phyloP scores from a whole-genome alignment of 2,113 vertebrate genomes.

The Smithornis capensis region DNA sequence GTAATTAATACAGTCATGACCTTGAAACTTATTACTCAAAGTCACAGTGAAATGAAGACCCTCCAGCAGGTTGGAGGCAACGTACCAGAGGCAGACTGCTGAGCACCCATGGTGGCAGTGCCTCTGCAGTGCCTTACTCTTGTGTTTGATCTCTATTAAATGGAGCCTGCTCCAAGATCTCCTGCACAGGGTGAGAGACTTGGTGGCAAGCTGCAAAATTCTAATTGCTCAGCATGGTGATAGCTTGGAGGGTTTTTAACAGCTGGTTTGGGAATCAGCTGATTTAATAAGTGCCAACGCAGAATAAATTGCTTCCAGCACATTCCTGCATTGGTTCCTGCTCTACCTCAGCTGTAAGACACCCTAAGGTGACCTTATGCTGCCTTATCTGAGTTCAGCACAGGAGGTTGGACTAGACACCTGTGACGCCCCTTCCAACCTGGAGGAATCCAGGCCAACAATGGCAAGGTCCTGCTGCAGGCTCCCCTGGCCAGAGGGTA shows the following conservation, averaged over 20 bases:
- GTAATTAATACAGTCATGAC: neutral
- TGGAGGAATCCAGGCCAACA: fast-evolving
- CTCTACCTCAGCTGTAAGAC: neutral
- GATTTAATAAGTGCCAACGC: neutral
- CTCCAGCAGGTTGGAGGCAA: neutral
- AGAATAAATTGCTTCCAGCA: slow-evolving; percentile 4
- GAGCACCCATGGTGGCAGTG: fast-evolving
- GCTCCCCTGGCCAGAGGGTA: neutral
- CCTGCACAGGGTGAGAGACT: neutral
- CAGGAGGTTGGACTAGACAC: neutral
- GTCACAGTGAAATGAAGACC: neutral
- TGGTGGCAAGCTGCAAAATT: neutral
- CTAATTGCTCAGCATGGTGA: neutral
- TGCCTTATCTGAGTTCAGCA: neutral
- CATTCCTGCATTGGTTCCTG: neutral
- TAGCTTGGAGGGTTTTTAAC: neutral
- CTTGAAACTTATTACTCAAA: neutral
- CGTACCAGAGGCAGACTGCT: neutral
- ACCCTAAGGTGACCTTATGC: neutral
- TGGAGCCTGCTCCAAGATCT: neutral
- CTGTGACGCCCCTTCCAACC: neutral
- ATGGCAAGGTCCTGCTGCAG: neutral
- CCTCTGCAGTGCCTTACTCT: neutral
- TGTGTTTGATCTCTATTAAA: neutral
- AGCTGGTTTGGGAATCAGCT: neutral